Evolutionary conservation across 2,888 invertebrate genomes (phyloP).

Genomic region (Vandiemenella viatica): DNA sequence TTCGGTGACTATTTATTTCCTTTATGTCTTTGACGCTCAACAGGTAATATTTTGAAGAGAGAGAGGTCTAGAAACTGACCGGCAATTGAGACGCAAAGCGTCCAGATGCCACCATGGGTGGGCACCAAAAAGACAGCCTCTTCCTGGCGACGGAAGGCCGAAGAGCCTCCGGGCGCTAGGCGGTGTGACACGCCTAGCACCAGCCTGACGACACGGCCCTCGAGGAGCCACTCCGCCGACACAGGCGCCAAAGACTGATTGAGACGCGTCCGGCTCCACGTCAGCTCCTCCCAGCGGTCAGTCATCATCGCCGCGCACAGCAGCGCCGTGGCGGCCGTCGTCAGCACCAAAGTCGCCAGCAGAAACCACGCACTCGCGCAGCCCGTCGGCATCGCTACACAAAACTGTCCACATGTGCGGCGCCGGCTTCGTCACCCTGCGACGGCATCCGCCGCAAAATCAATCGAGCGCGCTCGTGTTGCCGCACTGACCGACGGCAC

Average conservation of each 20-base stretch:
- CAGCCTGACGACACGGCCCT: conserved; percentile 55
- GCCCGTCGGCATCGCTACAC: conserved; percentile 29
- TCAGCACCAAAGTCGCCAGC: conserved; percentile 48
- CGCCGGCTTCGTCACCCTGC: too few species aligned
- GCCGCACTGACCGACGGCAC: neutral
- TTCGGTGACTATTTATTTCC: too few species aligned
- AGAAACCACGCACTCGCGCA: conserved; percentile 50
- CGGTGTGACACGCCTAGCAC: conserved; percentile 25
- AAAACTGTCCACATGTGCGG: too few species aligned
- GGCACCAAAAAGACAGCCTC: conserved; percentile 51
- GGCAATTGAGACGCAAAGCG: conserved; percentile 64
- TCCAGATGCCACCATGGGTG: conserved; percentile 86
- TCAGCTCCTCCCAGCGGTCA: conserved; percentile 79
- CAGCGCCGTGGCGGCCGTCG: conserved; percentile 63
- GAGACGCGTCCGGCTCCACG: conserved; percentile 53
- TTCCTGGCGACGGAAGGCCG: conserved; percentile 9
- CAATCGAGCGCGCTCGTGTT: neutral
- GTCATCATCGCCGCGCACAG: conserved; percentile 76
- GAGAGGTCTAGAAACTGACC: conserved; percentile 52
- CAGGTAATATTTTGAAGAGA: too few species aligned
- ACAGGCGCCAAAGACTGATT: conserved; percentile 31
- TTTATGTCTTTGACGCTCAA: too few species aligned
- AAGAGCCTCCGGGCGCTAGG: conserved; percentile 11
- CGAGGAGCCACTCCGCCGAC: conserved; percentile 49
- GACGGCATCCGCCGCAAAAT: neutral